Evolutionary conservation across 2,888 invertebrate species (phyloP).

Genomic region (Erebia aethiops): DNA sequence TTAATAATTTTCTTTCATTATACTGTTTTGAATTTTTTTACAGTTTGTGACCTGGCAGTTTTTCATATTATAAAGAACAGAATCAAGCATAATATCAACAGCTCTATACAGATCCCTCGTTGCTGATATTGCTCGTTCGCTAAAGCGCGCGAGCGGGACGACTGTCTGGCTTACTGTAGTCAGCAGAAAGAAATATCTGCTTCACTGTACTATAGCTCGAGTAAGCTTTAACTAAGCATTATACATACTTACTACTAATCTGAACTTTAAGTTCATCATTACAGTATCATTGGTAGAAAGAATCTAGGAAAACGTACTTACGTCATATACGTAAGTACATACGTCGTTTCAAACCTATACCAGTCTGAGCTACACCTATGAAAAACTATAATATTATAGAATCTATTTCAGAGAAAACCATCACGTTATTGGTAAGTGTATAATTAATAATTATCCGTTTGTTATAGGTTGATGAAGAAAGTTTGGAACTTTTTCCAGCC

Average conservation of each 20-base stretch:
- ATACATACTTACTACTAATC: conserved; percentile 39
- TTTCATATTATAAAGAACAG: neutral
- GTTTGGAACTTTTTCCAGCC: too few relatives aligned
- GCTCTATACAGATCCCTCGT: conserved; percentile 58
- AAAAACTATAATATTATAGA: too few relatives aligned
- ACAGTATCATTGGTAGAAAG: neutral
- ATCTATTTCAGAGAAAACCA: too few relatives aligned
- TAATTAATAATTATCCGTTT: too few relatives aligned
- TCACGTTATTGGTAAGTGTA: too few relatives aligned
- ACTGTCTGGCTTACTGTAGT: conserved; percentile 75
- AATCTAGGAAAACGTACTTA: neutral
- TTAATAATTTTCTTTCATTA: too few relatives aligned
- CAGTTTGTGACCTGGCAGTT: neutral
- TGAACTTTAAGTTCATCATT: conserved; percentile 35
- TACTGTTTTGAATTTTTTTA: too few relatives aligned
- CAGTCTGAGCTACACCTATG: too few relatives aligned
- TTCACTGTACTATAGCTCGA: conserved; percentile 40
- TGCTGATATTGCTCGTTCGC: conserved; percentile 77
- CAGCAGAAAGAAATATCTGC: conserved; percentile 77
- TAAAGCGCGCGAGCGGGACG: conserved; percentile 70
- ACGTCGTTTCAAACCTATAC: too few relatives aligned
- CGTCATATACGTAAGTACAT: neutral
- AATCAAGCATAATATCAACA: conserved; percentile 40
- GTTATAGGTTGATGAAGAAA: too few relatives aligned
- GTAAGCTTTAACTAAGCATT: conserved; percentile 41